These are phyloP conservation scores for Aspidiotus rigidus DNA, from an alignment of 2,888 invertebrate species.

Conservation along the genomic window DNA sequence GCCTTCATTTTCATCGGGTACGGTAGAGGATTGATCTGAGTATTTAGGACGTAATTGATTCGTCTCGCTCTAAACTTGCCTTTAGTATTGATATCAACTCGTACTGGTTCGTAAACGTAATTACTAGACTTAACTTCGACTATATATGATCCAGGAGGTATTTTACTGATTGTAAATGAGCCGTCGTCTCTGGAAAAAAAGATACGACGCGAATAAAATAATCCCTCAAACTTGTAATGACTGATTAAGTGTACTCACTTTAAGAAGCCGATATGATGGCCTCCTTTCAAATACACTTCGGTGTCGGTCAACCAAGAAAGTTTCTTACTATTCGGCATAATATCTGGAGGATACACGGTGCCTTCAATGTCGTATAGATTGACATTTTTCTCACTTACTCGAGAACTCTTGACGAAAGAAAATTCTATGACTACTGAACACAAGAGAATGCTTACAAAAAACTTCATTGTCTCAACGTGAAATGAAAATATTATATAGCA, in stretches of 20 bases:
- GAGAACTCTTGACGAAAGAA: neutral
- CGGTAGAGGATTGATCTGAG: constrained; percentile 77
- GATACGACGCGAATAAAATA: neutral
- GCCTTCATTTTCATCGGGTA: constrained; percentile 88
- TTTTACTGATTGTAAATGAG: constrained; percentile 74
- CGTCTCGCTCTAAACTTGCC: constrained; percentile 92
- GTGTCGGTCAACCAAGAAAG: constrained; percentile 50
- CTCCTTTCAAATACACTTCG: constrained; percentile 75
- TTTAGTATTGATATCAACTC: constrained; percentile 95
- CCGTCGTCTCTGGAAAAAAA: constrained; percentile 69
- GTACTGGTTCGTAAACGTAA: constrained; percentile 82
- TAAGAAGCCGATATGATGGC: constrained; percentile 77
- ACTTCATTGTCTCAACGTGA: neutral
- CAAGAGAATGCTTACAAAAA: neutral
- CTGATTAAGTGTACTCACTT: constrained; percentile 43
- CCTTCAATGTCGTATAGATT: constrained; percentile 63
- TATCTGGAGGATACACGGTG: constrained; percentile 63
- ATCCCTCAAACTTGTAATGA: neutral
- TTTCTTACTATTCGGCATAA: constrained; percentile 38
- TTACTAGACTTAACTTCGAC: constrained; percentile 86
- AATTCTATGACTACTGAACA: constrained; percentile 9
- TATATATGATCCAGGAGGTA: constrained; percentile 87
- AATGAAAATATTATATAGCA: no score
- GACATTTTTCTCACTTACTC: neutral
- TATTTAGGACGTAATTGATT: constrained; percentile 87